Base-by-base conservation (phyloP, 2,113 vertebrate species). In the Oncorhynchus kisutch region DNA sequence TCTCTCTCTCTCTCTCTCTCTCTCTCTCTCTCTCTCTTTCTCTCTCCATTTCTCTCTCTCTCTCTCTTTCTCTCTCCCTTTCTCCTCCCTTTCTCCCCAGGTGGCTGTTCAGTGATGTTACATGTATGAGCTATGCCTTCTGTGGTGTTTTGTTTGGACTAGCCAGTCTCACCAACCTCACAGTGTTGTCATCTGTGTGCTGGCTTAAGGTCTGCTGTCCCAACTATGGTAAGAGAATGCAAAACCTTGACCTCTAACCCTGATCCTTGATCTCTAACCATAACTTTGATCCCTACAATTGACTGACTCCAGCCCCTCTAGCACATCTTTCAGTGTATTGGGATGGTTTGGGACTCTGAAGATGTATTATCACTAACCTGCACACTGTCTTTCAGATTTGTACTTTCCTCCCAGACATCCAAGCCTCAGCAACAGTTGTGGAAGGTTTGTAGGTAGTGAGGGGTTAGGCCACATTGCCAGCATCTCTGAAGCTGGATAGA, bases 121-220 rank as follows among this genome's bases (percentile, higher is more conserved):
- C 88, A 48, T 96, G 95, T 78, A 87, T 79, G 0, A 78, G 85
- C 60, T 96, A 95, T 2, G 94, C 95, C 24, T 96, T 96, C 87
- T 96, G 95, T 12, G 93, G 94, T 5, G 91, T 96, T 67, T 79
- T 96, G 70, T 95, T 96, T 1, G 95, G 95, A 60, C 90, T 96
- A 64, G 90, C 94, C 91, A 96, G 95, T 82, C 92, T 96, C 48
- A 91, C 80, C 80, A 96, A 95, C 85, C 94, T 96, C 71, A 94
- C 94, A 0, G 92, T 92, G 72, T 89, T 96, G 48, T 95, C 95
- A n/a, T 80, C 82, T 0, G 94, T 96, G 71, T 95, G 95, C 93
- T 96, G 95, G 91, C 90, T 96, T 31, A 96, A 95, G 86, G 92
- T 96, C 85, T 95, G 95, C 82, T 95, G 91, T 86, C 95, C 94